phyloP scores from a whole-genome alignment of 2,797 vertebrate genomes.

The Argyrosomus regius region DNA sequence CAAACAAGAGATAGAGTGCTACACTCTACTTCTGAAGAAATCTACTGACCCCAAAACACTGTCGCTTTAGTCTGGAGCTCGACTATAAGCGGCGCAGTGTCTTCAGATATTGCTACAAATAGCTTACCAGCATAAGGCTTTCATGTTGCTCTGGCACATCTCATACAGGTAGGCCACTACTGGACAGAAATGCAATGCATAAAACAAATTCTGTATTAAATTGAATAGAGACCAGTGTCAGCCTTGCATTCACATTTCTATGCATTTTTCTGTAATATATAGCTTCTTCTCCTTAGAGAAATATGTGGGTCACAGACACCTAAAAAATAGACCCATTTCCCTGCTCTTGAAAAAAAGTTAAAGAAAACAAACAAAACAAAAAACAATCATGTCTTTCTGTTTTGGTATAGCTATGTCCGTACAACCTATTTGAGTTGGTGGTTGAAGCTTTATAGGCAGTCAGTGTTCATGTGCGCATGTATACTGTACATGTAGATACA shows the following conservation, averaged over 20 bases:
- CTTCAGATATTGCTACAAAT: constrained; percentile 66
- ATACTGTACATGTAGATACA: constrained; percentile 53
- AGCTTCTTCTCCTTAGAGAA: constrained; percentile 73
- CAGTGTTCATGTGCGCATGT: constrained; percentile 71
- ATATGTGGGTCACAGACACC: constrained; percentile 55
- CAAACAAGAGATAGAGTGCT: constrained; percentile 50
- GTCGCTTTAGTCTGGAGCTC: constrained; percentile 31
- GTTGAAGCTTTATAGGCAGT: constrained; percentile 86
- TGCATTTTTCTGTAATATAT: constrained; percentile 61
- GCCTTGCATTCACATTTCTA: constrained; percentile 81
- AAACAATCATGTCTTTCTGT: constrained; percentile 77
- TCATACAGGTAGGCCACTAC: constrained; percentile 69
- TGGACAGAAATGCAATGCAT: constrained; percentile 74
- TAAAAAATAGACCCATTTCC: constrained; percentile 64
- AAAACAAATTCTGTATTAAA: constrained; percentile 63
- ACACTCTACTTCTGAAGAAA: constrained; percentile 41
- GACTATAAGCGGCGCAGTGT: constrained; percentile 51
- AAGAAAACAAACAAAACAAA: constrained; percentile 13
- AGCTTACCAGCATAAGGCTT: constrained; percentile 69
- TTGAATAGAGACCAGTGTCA: constrained; percentile 77
- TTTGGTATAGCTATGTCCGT: constrained; percentile 87
- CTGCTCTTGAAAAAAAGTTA: constrained; percentile 64
- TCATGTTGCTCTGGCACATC: constrained; percentile 67
- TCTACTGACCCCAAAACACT: constrained; percentile 57
- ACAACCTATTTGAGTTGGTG: constrained; percentile 84